These are phyloP conservation scores for Lumbricus terrestris DNA, from an alignment of 2,888 invertebrate genomes.

Conservation along the genomic window DNA sequence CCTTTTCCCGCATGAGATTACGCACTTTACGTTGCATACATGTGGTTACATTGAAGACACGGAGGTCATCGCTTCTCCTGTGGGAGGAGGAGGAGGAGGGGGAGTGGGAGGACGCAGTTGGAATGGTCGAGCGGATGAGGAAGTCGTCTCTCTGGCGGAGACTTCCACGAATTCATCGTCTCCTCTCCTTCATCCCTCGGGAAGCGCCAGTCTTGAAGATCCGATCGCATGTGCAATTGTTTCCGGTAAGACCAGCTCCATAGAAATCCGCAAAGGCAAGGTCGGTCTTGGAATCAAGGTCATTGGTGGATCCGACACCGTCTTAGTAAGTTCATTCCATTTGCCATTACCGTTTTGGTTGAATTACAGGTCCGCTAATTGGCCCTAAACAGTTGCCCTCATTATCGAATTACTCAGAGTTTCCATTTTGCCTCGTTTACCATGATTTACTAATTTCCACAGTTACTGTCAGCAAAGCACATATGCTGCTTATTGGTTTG, in stretches of 20 bases:
- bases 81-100: neutral
- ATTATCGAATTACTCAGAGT: neutral
- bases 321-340: neutral
- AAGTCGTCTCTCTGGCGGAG: neutral
- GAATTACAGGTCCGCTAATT: too few species aligned
- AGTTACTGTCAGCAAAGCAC: too few species aligned
- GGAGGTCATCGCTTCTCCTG: neutral
- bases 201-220: slow-evolving; percentile 10
- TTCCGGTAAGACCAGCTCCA: slow-evolving; percentile 5
- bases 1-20: neutral
- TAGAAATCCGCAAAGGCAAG: slow-evolving; percentile 23
- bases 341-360: neutral
- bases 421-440: neutral
- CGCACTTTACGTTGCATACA: neutral
- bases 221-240: slow-evolving; percentile 12
- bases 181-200: neutral
- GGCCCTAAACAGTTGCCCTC: too few species aligned
- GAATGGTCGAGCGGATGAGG: neutral
- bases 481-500: too few species aligned
- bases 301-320: slow-evolving; percentile 23
- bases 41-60: neutral
- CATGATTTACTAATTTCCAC: too few species aligned
- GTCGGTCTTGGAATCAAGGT: slow-evolving; percentile 18
- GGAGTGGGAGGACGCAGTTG: neutral
- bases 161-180: neutral